Conservation (phyloP, 2,888 invertebrate species). For the Protonemura montana region DNA sequence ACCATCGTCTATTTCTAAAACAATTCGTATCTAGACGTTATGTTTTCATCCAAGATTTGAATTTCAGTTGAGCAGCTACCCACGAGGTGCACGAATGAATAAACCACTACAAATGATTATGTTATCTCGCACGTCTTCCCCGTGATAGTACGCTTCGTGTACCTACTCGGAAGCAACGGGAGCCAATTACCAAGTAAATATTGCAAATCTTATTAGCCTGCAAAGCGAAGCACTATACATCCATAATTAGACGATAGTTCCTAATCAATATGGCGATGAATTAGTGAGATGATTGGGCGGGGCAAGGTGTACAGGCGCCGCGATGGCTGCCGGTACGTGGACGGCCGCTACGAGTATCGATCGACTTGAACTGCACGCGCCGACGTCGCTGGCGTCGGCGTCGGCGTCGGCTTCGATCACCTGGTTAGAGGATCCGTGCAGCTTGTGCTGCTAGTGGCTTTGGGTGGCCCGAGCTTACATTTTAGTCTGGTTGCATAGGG, state of each 20-base stretch:
- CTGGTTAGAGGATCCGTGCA: not conserved
- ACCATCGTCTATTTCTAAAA: not conserved
- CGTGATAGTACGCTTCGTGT: not conserved
- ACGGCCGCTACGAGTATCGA: not conserved
- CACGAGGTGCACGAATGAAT: not conserved
- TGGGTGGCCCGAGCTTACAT: too few relatives aligned
- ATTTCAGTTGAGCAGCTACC: not conserved
- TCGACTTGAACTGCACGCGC: not conserved
- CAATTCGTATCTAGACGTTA: not conserved
- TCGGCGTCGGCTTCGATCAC: not conserved
- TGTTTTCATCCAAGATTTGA: not conserved
- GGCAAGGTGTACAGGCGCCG: constrained; percentile 22
- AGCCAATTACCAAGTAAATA: not conserved
- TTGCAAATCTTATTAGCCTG: not conserved
- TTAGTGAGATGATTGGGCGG: constrained; percentile 25
- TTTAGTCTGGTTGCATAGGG: too few relatives aligned
- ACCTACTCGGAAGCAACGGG: not conserved
- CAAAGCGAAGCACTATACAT: not conserved
- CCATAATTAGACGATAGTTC: not conserved
- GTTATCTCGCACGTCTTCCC: not conserved
- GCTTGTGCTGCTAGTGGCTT: too few relatives aligned
- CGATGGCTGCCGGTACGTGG: constrained; percentile 21
- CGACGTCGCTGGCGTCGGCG: constrained; percentile 3
- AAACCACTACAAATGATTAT: not conserved
- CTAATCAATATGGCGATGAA: constrained; percentile 21